Conservation (phyloP, 2,797 vertebrate genomes). For the Margarornis squamiger region DNA sequence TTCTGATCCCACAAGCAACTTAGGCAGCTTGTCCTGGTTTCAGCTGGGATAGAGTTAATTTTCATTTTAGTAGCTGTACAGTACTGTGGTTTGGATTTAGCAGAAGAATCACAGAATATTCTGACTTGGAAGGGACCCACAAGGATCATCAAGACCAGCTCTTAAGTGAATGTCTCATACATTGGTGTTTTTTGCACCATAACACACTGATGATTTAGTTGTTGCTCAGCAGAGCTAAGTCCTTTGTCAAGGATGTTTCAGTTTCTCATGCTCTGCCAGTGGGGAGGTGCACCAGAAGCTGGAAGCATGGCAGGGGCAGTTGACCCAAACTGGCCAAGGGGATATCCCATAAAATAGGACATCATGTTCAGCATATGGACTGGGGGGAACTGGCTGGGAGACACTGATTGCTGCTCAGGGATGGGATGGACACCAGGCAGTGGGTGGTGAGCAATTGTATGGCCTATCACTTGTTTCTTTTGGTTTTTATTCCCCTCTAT, state of each 20-base stretch:
- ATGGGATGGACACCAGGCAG: not conserved
- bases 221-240: not conserved
- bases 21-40: not conserved
- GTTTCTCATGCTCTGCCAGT: not conserved
- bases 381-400: not conserved
- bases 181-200: not conserved
- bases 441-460: not conserved
- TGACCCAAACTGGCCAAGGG: not conserved
- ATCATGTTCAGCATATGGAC: not conserved
- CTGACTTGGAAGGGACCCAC: not conserved
- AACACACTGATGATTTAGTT: not conserved
- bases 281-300: not conserved
- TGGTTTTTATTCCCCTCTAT: not conserved
- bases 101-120: not conserved
- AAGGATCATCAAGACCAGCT: not conserved
- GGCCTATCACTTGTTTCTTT: not conserved
- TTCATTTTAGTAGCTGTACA: not conserved
- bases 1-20: not conserved
- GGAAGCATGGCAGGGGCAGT: not conserved
- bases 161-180: not conserved
- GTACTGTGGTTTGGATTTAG: not conserved
- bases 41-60: not conserved
- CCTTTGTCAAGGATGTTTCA: not conserved
- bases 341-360: not conserved
- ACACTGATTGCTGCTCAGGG: not conserved